Conservation (phyloP, 1,140 invertebrate genomes). For the Calephelis nemesis region DNA sequence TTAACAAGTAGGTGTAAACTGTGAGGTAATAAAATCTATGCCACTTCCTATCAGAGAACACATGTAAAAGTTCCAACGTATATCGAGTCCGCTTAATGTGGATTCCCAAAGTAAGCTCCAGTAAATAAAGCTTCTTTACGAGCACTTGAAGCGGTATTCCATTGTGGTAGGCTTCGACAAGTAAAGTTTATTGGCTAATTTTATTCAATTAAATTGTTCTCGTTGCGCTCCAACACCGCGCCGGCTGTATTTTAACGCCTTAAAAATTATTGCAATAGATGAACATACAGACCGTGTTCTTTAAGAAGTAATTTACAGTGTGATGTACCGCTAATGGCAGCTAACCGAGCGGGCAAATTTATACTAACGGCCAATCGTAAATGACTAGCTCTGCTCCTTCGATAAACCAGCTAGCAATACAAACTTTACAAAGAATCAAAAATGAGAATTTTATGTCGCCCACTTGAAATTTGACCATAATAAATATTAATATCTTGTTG, state of each 20-base stretch:
- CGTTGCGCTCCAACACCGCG: slow-evolving; percentile 46
- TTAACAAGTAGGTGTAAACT: too few relatives aligned
- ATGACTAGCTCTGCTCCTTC: slow-evolving; percentile 29
- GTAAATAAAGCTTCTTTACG: slow-evolving; percentile 72
- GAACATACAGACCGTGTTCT: slow-evolving; percentile 46
- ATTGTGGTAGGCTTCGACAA: slow-evolving; percentile 66
- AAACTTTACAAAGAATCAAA: slow-evolving; percentile 63
- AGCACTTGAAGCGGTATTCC: slow-evolving; percentile 58
- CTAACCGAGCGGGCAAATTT: slow-evolving; percentile 41
- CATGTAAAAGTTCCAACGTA: slow-evolving; percentile 48
- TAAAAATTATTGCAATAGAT: slow-evolving; percentile 69
- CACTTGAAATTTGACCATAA: too few relatives aligned
- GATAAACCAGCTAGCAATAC: slow-evolving; percentile 40
- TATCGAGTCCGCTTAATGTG: slow-evolving; percentile 60
- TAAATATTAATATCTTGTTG: too few relatives aligned
- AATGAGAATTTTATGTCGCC: slow-evolving; percentile 58
- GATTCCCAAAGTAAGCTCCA: slow-evolving; percentile 56
- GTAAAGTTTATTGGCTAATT: slow-evolving; percentile 74
- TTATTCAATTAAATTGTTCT: slow-evolving; percentile 78
- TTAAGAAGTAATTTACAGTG: slow-evolving; percentile 51
- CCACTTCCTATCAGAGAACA: slow-evolving; percentile 38
- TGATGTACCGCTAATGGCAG: slow-evolving; percentile 36
- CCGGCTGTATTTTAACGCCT: slow-evolving; percentile 60
- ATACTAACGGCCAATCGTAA: slow-evolving; percentile 45
- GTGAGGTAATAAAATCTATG: slow-evolving; percentile 1